These are phyloP conservation scores for Montipora efflorescens DNA, from an alignment of 64 coral and sea anemone species.

Conservation along the genomic window DNA sequence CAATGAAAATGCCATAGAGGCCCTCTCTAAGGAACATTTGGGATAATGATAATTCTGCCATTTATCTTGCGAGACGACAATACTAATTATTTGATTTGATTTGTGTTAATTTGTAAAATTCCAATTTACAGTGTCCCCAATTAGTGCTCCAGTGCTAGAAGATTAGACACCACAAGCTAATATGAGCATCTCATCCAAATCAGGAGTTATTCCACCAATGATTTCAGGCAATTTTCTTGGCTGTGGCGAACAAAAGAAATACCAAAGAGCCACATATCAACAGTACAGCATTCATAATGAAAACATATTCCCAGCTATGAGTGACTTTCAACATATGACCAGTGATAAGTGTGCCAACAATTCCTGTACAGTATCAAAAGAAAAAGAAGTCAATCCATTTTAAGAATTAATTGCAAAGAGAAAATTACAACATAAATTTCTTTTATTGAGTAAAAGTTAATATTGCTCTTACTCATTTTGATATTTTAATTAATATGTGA, in stretches of 20 bases:
- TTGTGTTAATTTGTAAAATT: no score
- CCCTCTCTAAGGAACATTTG: no score
- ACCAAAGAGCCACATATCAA: constrained; percentile 62
- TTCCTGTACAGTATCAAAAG: constrained; percentile 37
- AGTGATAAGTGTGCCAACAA: constrained; percentile 82
- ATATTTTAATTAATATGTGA: no score
- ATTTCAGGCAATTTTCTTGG: constrained; percentile 80
- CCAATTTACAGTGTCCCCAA: no score
- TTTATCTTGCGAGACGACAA: no score
- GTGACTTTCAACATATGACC: constrained; percentile 72
- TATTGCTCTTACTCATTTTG: no score
- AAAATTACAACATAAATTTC: background rate
- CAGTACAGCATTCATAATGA: constrained; percentile 69
- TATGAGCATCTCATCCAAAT: background rate
- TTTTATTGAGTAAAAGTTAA: no score
- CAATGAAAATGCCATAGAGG: no score
- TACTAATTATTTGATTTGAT: no score
- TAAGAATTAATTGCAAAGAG: background rate
- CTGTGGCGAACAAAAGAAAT: constrained; percentile 82
- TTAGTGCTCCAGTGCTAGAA: no score
- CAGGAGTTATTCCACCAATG: background rate
- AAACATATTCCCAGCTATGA: constrained; percentile 69
- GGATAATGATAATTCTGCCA: no score
- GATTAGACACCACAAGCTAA: no score
- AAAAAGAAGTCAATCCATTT: background rate